phyloP scores from a whole-genome alignment of 2,888 invertebrate genomes.

The Tiliacea citrago region DNA sequence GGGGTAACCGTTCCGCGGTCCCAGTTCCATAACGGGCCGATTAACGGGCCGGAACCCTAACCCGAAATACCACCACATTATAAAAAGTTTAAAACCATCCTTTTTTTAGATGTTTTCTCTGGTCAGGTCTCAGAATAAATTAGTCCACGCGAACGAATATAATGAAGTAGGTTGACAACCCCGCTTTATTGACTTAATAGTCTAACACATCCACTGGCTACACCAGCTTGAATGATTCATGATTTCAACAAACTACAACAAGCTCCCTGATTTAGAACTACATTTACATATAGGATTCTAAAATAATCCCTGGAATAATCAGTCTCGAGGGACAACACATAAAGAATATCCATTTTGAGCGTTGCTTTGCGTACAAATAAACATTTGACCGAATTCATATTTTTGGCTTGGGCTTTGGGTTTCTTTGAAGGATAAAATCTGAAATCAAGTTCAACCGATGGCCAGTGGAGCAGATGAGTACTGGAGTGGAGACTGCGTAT shows the following conservation, averaged over 20 bases:
- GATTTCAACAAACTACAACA: not conserved
- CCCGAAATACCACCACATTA: too few species aligned
- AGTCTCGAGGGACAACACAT: too few species aligned
- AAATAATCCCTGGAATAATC: slow-evolving; percentile 14
- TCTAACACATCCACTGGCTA: too few species aligned
- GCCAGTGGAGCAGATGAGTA: not conserved
- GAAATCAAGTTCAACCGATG: not conserved
- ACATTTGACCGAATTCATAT: not conserved
- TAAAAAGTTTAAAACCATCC: too few species aligned
- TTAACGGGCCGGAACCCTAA: too few species aligned
- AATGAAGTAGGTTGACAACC: not conserved
- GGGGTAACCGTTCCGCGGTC: too few species aligned
- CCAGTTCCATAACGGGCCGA: too few species aligned
- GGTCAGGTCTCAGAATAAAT: not conserved
- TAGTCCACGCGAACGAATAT: not conserved
- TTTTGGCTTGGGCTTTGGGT: not conserved
- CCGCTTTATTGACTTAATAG: not conserved
- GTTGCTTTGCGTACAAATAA: not conserved
- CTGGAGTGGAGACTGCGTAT: not conserved
- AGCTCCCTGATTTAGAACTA: not conserved
- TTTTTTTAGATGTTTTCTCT: not conserved
- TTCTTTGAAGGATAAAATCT: not conserved
- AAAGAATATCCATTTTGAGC: not conserved
- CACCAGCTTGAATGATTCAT: slow-evolving; percentile 33
- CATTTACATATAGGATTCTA: slow-evolving; percentile 1